A percentile compares a stretch with the other conserved stretches of the same genome.
These are phyloP conservation scores for Notocelia uddmanniana DNA, from an alignment of 2,888 invertebrate species.

Conservation along the genomic window DNA sequence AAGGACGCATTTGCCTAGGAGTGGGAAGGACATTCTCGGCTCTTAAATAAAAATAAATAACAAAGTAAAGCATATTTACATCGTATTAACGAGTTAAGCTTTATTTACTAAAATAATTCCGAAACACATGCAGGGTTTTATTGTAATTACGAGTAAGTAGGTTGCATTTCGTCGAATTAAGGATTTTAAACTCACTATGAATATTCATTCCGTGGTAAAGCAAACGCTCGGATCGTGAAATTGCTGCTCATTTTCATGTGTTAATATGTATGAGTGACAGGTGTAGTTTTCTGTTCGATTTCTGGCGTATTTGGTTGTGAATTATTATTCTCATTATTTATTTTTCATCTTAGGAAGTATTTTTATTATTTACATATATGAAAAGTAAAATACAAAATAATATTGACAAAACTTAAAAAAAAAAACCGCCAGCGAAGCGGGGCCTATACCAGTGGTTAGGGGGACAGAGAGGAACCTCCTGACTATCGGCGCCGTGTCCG, in stretches of 20 bases:
- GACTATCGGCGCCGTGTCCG: too few relatives aligned
- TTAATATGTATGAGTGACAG: conserved; percentile 44
- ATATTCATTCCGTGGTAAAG: conserved; percentile 36
- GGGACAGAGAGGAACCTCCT: too few relatives aligned
- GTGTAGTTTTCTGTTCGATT: conserved; percentile 34
- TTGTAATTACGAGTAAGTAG: conserved; percentile 40
- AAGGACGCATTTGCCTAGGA: too few relatives aligned
- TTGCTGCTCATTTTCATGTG: conserved; percentile 34
- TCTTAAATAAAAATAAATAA: too few relatives aligned
- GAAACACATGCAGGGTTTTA: conserved; percentile 19
- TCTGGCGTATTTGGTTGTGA: neutral
- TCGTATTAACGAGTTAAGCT: conserved; percentile 3
- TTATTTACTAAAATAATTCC: conserved; percentile 28
- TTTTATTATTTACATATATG: too few relatives aligned
- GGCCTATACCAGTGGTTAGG: too few relatives aligned
- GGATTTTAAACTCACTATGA: conserved; percentile 38
- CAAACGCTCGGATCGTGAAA: conserved; percentile 22
- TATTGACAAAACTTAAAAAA: too few relatives aligned
- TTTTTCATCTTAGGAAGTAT: too few relatives aligned
- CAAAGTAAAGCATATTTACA: neutral
- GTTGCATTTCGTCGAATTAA: conserved; percentile 40
- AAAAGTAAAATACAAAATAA: too few relatives aligned
- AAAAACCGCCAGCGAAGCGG: too few relatives aligned
- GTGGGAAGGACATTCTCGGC: too few relatives aligned
- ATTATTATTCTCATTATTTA: too few relatives aligned